phyloP scores from a whole-genome alignment of 1,140 invertebrate species.

The Papilio aristodemus region DNA sequence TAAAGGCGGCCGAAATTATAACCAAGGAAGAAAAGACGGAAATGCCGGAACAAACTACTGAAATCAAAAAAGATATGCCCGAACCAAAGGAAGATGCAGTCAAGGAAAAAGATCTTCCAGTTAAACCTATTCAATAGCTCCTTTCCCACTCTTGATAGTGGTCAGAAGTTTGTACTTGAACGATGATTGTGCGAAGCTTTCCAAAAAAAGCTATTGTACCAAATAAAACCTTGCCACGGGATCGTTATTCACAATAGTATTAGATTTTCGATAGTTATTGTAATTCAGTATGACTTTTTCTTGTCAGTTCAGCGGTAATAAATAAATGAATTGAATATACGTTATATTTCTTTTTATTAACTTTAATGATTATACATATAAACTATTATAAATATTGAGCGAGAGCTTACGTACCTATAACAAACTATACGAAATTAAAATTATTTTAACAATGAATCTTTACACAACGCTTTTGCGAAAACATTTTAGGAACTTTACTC shows the following conservation, averaged over 20 bases:
- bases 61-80: slow-evolving; percentile 32
- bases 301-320: slow-evolving; percentile 22
- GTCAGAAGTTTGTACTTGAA: slow-evolving; percentile 4
- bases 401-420: no score
- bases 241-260: slow-evolving; percentile 38
- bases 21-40: slow-evolving; percentile 46
- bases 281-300: slow-evolving; percentile 12
- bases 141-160: neutral
- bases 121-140: slow-evolving; percentile 8
- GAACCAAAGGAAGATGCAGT: slow-evolving; percentile 30
- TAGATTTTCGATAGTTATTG: slow-evolving; percentile 37
- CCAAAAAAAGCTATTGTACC: slow-evolving; percentile 48
- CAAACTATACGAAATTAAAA: no score
- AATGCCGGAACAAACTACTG: slow-evolving; percentile 32
- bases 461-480: no score
- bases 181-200: slow-evolving; percentile 26
- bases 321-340: slow-evolving; percentile 15
- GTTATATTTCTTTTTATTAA: slow-evolving; percentile 5
- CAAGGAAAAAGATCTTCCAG: slow-evolving; percentile 34
- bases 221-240: slow-evolving; percentile 43
- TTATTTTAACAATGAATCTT: no score
- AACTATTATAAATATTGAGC: no score
- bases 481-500: no score
- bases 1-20: slow-evolving; percentile 59
- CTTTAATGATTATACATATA: no score